Evolutionary conservation across 2,113 vertebrate genomes (phyloP).

Genomic region (Ammodytes dubius): DNA sequence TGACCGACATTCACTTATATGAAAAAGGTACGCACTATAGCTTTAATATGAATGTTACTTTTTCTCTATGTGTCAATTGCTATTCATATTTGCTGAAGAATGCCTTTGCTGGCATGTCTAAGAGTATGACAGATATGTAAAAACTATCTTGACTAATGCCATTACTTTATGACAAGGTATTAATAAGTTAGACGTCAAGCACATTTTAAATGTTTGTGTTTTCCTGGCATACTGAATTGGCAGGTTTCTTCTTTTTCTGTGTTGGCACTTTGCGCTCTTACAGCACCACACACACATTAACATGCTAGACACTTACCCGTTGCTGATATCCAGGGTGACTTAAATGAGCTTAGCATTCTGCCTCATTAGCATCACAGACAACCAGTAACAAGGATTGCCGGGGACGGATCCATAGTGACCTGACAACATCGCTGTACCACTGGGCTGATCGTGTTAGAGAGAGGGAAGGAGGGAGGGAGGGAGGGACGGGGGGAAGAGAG

Average conservation of each 20-base stretch:
- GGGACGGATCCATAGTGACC: conserved; percentile 6
- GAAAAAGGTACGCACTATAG: too few species aligned
- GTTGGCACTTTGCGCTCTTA: neutral
- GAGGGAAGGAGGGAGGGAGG: neutral
- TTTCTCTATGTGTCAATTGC: neutral
- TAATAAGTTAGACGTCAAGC: neutral
- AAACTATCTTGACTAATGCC: neutral
- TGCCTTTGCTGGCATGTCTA: conserved; percentile 5
- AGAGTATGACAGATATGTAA: neutral
- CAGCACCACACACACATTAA: neutral
- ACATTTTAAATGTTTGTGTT: neutral
- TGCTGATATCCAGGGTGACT: conserved; percentile 12
- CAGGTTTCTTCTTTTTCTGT: conserved; percentile 1
- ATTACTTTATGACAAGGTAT: neutral
- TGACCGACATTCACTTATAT: too few species aligned
- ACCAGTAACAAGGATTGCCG: conserved; percentile 28
- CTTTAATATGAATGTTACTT: neutral
- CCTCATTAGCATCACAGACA: conserved; percentile 29
- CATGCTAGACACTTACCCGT: conserved; percentile 1
- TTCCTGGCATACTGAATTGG: neutral
- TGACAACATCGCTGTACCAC: conserved; percentile 9
- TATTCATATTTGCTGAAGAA: neutral
- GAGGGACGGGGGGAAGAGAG: too few species aligned
- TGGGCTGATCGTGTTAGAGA: neutral
- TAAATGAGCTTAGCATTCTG: conserved; percentile 2